Base-by-base conservation (phyloP, 1,140 invertebrate genomes). In the Hormaphis cornu region DNA sequence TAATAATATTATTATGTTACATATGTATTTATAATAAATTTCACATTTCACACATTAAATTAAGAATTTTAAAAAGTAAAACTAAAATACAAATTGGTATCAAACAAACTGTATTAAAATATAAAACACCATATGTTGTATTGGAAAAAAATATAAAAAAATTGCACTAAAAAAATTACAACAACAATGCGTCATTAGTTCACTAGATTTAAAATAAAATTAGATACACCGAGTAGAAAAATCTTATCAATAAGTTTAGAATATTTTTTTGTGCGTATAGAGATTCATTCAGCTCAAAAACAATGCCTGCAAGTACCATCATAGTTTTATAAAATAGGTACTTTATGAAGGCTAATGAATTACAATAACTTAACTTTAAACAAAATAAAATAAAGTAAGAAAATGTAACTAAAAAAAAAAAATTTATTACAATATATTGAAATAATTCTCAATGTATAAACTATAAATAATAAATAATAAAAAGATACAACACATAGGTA, bases 21-120 rank as follows among this genome's bases (percentile, higher is more conserved):
- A 40, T 24, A 58, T 58, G 35, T 56, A 22, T 56, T 56, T 37
- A 56, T 35, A 0, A 56, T 37, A 53, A 30, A 10, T 33, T 16
- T 54, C 28, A 37, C 7, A 24, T 58, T 24, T 16, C 14, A 56
- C 20, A 35, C 12, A 16, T 58, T 40, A 40, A 5, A 40, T 24
- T 40, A 24, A 14, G 33, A 14, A 58, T 8, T 58, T 40, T 18
- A 40, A 24, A 40, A n/a, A 40, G 24, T 40, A 40, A 40, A 58
- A 40, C 20, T 58, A 37, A 37, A 56, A 22, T 37, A 56, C 35
- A 58, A 58, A 37, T 58, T 58, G 54, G 54, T 58, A 58, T 58
- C 20, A 40, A 58, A 58, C 3, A 37, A 58, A 24, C 10, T 16
- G 5, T 18, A 22, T 37, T 37, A 22, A 48, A 50, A 50, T 50